A percentile compares a stretch with the other conserved stretches of the same genome.
Evolutionary conservation across 2,797 vertebrate species (phyloP).

Genomic region (Sebastes variabilis): DNA sequence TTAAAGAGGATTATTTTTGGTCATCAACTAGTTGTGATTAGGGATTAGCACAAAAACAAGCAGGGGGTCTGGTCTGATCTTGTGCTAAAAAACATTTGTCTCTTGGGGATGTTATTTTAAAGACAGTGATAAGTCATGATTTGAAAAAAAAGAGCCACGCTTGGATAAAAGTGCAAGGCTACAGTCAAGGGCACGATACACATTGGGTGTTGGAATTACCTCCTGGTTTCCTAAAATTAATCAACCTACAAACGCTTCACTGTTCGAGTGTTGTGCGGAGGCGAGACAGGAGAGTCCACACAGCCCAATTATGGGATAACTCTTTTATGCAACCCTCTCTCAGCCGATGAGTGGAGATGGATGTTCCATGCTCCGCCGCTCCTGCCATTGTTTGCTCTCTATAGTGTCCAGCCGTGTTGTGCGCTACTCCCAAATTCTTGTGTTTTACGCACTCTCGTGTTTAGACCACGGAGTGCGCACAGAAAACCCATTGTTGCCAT

Average conservation of each 20-base stretch:
- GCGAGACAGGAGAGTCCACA: conserved; percentile 34
- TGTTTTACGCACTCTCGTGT: conserved; percentile 53
- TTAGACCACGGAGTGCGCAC: conserved; percentile 45
- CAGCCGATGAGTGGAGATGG: conserved; percentile 53
- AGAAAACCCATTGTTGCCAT: conserved; percentile 73
- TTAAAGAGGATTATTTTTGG: conserved; percentile 28
- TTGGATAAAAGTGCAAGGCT: background rate
- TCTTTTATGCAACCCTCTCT: conserved; percentile 50
- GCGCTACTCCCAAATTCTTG: conserved; percentile 47
- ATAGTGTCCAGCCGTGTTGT: conserved; percentile 24
- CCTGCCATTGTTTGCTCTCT: conserved; percentile 59
- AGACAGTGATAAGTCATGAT: background rate
- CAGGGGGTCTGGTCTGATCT: conserved; percentile 5
- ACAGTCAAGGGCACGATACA: background rate
- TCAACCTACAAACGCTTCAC: conserved; percentile 8
- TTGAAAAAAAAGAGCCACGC: background rate
- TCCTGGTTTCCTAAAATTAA: conserved; percentile 21
- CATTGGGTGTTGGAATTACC: background rate
- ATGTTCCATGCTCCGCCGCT: conserved; percentile 49
- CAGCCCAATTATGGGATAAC: conserved; percentile 59
- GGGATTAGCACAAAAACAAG: conserved; percentile 36
- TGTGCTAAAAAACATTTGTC: background rate
- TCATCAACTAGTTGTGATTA: conserved; percentile 41
- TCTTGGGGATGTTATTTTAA: background rate
- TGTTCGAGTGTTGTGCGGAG: conserved; percentile 14